These are phyloP conservation scores for Eupeodes corollae DNA, from an alignment of 1,140 invertebrate genomes.

Conservation along the genomic window DNA sequence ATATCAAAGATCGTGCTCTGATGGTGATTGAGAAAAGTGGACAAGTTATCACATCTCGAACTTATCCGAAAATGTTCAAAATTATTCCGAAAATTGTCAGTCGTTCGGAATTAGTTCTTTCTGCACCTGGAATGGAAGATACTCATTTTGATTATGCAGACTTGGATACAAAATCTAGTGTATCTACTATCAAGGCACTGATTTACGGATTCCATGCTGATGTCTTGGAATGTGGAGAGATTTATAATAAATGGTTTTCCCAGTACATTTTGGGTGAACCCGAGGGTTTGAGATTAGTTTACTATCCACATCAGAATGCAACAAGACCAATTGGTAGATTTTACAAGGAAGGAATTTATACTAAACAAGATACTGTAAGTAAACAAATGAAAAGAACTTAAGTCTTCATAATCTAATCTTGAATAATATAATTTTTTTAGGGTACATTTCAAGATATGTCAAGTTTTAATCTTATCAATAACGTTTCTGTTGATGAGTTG, in stretches of 20 bases:
- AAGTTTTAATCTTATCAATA: slow-evolving; percentile 33
- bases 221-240: slow-evolving; percentile 48
- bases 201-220: slow-evolving; percentile 43
- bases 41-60: slow-evolving; percentile 41
- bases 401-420: slow-evolving; percentile 9
- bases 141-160: slow-evolving; percentile 35
- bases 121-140: slow-evolving; percentile 40
- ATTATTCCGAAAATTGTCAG: slow-evolving; percentile 37
- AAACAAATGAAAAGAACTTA: not conserved
- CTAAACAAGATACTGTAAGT: not conserved
- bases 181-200: slow-evolving; percentile 33
- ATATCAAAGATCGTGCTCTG: slow-evolving; percentile 40
- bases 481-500: slow-evolving; percentile 39
- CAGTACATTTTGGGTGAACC: slow-evolving; percentile 44
- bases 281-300: slow-evolving; percentile 44
- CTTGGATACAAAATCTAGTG: slow-evolving; percentile 17
- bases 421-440: slow-evolving; percentile 27
- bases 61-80: slow-evolving; percentile 41
- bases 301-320: slow-evolving; percentile 43
- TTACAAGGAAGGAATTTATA: not conserved
- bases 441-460: too few species aligned
- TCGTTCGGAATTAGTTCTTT: slow-evolving; percentile 31
- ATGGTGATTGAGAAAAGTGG: slow-evolving; percentile 42
- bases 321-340: slow-evolving; percentile 8
- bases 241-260: slow-evolving; percentile 49